These are phyloP conservation scores for Thaumetopoea pityocampa DNA, from an alignment of 1,140 invertebrate species.

Conservation along the genomic window DNA sequence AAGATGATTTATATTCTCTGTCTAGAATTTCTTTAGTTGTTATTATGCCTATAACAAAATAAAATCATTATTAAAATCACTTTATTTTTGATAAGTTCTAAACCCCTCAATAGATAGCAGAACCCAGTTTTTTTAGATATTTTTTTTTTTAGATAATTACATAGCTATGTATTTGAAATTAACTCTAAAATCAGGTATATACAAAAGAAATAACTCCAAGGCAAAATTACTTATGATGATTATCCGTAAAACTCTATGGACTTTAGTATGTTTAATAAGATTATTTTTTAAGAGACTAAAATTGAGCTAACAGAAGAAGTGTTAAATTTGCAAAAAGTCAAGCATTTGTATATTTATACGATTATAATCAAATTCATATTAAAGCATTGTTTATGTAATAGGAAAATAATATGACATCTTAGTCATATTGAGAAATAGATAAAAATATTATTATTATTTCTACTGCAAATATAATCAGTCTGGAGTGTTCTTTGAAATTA, in stretches of 20 bases:
- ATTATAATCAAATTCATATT: too few relatives aligned
- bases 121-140: too few relatives aligned
- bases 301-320: constrained; percentile 44
- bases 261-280: too few relatives aligned
- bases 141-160: too few relatives aligned
- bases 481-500: constrained; percentile 3
- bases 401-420: constrained; percentile 52
- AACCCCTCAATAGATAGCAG: too few relatives aligned
- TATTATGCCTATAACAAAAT: constrained; percentile 84
- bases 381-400: too few relatives aligned
- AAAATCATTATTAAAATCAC: neutral
- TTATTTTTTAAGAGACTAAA: constrained; percentile 46
- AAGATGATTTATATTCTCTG: constrained; percentile 85
- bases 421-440: constrained; percentile 37
- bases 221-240: constrained; percentile 63
- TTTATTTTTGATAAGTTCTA: too few relatives aligned
- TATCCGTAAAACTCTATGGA: constrained; percentile 36
- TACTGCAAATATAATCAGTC: constrained; percentile 23
- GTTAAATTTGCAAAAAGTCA: too few relatives aligned
- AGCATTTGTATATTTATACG: too few relatives aligned
- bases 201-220: constrained; percentile 55
- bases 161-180: constrained; percentile 32
- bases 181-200: constrained; percentile 56
- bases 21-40: constrained; percentile 88
- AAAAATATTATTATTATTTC: constrained; percentile 45